phyloP scores from a whole-genome alignment of 2,113 vertebrate genomes.

The Ctenodactylus gundi region DNA sequence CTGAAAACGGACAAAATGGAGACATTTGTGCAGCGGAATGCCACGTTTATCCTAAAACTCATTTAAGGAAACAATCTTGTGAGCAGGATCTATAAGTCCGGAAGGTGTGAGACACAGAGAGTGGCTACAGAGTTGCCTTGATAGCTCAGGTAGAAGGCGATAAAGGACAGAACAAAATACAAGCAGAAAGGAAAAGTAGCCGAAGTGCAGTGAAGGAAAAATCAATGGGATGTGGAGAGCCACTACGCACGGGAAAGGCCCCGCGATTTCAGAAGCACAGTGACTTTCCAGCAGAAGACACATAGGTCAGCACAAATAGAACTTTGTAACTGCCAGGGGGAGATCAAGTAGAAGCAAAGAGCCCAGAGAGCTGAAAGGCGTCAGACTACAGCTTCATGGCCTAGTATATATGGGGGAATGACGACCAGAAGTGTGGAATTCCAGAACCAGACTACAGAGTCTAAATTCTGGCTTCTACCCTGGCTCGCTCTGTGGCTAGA shows the following conservation, averaged over 20 bases:
- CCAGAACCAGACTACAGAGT: neutral
- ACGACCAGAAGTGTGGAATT: neutral
- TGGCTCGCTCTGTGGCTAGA: neutral
- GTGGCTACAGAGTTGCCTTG: neutral
- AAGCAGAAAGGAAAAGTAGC: neutral
- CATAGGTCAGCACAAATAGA: neutral
- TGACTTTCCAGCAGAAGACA: neutral
- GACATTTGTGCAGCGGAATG: neutral
- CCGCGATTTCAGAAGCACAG: neutral
- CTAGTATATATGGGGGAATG: neutral
- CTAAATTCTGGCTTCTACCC: neutral
- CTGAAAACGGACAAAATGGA: neutral
- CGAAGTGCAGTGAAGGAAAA: neutral
- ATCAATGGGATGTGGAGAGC: neutral
- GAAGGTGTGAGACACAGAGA: neutral
- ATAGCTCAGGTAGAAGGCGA: neutral
- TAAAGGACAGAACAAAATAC: neutral
- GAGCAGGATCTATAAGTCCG: neutral
- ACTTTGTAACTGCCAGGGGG: neutral
- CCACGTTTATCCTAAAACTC: neutral
- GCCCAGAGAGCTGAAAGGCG: neutral
- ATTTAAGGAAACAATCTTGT: conserved; percentile 17
- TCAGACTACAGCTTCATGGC: neutral
- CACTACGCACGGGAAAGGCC: neutral
- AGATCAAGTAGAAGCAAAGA: neutral